Conservation (phyloP, 1,140 invertebrate genomes). For the Papilio dardanus region DNA sequence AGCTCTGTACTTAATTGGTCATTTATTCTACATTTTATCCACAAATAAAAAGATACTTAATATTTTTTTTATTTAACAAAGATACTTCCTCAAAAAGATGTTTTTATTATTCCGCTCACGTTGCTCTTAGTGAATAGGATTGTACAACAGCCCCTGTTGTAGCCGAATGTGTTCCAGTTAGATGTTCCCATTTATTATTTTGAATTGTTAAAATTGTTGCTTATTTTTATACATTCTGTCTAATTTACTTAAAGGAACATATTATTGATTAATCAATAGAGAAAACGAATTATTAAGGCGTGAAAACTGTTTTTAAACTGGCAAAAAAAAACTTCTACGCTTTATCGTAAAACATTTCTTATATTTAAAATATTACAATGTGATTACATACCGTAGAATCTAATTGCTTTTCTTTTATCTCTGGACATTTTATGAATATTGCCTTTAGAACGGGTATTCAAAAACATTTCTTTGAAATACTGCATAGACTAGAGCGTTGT, state of each 20-base stretch:
- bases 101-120: slow-evolving; percentile 17
- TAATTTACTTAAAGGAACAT: not conserved
- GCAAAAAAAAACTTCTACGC: not conserved
- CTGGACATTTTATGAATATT: slow-evolving; percentile 1
- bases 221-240: not conserved
- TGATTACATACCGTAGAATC: not conserved
- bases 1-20: too few species aligned
- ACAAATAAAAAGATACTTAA: not conserved
- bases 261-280: not conserved
- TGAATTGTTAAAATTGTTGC: slow-evolving; percentile 18
- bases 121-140: slow-evolving; percentile 27
- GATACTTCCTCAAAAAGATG: slow-evolving; percentile 18
- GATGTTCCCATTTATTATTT: slow-evolving; percentile 19
- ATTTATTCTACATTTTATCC: not conserved
- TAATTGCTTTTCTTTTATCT: not conserved
- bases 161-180: slow-evolving; percentile 21
- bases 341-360: too few species aligned
- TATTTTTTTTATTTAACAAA: not conserved
- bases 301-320: not conserved
- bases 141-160: slow-evolving; percentile 9
- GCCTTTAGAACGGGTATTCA: not conserved
- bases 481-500: not conserved
- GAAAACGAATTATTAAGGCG: not conserved
- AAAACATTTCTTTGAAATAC: slow-evolving; percentile 21
- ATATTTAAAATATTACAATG: too few species aligned